Percentiles rank a stretch among this genome's conserved stretches.
Conservation (phyloP, 2,113 vertebrate species). For the Phyllopteryx taeniolatus region DNA sequence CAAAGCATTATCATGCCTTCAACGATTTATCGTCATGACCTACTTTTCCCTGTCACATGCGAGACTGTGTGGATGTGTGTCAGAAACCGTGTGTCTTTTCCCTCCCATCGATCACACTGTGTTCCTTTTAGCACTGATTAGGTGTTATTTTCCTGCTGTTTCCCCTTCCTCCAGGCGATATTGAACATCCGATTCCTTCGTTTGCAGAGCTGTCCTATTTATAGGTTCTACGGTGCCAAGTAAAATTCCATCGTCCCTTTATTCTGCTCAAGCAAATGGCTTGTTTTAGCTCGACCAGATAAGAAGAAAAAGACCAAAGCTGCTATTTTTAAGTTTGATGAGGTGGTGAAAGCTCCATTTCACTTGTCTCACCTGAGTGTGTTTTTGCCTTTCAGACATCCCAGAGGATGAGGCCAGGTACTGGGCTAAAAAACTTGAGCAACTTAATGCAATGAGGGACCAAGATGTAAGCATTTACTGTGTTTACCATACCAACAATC, state of each 20-base stretch:
- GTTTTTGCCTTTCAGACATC: slow-evolving; percentile 80
- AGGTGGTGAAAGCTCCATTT: not conserved
- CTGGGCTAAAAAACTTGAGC: slow-evolving; percentile 98
- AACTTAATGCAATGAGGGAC: slow-evolving; percentile 94
- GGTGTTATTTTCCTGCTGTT: slow-evolving; percentile 49
- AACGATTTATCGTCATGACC: slow-evolving; percentile 43
- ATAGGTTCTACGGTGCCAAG: slow-evolving; percentile 25
- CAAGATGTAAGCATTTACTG: slow-evolving; percentile 83
- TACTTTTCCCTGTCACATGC: slow-evolving; percentile 24
- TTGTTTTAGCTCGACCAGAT: slow-evolving; percentile 2
- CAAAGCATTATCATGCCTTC: slow-evolving; percentile 16
- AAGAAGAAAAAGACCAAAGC: not conserved
- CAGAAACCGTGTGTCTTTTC: slow-evolving; percentile 19
- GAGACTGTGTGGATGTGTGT: slow-evolving; percentile 13
- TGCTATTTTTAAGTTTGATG: not conserved
- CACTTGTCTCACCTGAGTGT: slow-evolving; percentile 26
- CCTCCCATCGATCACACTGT: slow-evolving; percentile 30
- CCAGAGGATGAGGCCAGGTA: slow-evolving; percentile 97
- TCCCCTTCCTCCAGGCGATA: slow-evolving; percentile 50
- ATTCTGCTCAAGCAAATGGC: slow-evolving; percentile 3
- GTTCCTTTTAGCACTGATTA: slow-evolving; percentile 57
- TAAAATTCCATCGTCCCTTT: slow-evolving; percentile 34
- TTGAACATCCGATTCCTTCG: slow-evolving; percentile 40
- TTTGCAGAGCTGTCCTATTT: slow-evolving; percentile 47
- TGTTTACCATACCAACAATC: slow-evolving; percentile 18